Conservation (phyloP, 2,797 vertebrate species). For the Eutrigla gurnardus region DNA sequence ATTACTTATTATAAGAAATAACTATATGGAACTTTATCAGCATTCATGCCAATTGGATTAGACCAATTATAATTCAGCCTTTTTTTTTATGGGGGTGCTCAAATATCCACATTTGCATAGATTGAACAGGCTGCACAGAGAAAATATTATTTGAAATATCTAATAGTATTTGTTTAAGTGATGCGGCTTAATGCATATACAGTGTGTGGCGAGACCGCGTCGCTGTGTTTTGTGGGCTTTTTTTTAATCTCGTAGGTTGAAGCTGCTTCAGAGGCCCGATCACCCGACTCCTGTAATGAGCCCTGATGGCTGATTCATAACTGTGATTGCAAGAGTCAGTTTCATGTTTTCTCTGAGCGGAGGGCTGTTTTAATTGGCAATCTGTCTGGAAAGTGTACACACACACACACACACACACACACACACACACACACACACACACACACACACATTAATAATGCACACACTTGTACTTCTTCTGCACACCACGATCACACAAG, state of each 20-base stretch:
- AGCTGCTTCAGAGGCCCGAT: constrained; percentile 41
- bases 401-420: constrained; percentile 10
- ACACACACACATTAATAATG: constrained; percentile 13
- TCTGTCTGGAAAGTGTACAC: constrained; percentile 44
- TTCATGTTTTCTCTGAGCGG: constrained; percentile 51
- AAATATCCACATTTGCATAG: constrained; percentile 1
- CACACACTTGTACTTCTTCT: neutral
- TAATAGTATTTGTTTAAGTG: constrained; percentile 2
- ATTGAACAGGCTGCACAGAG: neutral
- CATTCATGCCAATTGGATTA: neutral
- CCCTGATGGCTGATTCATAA: constrained; percentile 56
- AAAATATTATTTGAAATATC: constrained; percentile 11
- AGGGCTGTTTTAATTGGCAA: constrained; percentile 65
- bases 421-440: neutral
- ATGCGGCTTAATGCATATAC: constrained; percentile 3
- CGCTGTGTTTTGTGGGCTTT: neutral
- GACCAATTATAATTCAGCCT: neutral
- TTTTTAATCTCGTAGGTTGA: constrained; percentile 32
- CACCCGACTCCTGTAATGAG: constrained; percentile 58
- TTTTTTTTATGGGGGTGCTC: neutral
- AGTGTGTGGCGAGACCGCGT: neutral
- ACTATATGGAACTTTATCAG: neutral
- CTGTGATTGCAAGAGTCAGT: constrained; percentile 49
- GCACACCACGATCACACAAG: neutral
- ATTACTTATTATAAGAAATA: neutral